Base-by-base conservation (phyloP, 2,888 invertebrate genomes). In the Oscheius sp. region DNA sequence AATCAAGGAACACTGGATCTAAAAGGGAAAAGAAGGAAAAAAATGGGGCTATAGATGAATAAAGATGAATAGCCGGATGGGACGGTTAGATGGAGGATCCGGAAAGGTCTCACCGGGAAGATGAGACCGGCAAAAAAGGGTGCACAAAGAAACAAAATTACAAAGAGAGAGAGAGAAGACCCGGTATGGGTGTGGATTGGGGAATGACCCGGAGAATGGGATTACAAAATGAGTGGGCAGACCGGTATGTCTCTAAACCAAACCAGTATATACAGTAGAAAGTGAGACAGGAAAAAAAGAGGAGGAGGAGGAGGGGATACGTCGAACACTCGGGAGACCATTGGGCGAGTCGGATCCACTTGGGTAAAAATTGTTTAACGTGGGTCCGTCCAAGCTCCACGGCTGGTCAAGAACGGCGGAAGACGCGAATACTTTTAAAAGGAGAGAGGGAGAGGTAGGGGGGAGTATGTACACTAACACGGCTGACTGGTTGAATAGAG, bases 181-280 rank as follows among this genome's bases (percentile, higher is more conserved):
- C 27, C 53, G 53, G 35, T n/a, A 58, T 13, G 35, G 59, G 12
- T 13, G 16, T 16, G n/a, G 21, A 35, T 12, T n/a, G 59, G 46
- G 46, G 13, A 41, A 9, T 43, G 45, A 46, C 45, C 46, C 25
- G 46, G 21, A 43, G 61, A 21, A 43, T 9, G 41, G 16, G n/a
- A 21, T 18, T 21, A 55, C 25, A 21, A 23, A 55, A 25, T 9
- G 16, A 18, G 63, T 59, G 43, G 18, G 58, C 58, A 58, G 61
- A 64, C 64, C 64, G 64, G 64, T 52, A 35, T 35, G 25, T 61
- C n/a, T 49, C 66, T 66, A 66, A 29, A 66, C 52, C 66, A 66
- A 49, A 21, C 66, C 49, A 66, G 66, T 49, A 66, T 49, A n/a
- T 49, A 66, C 52, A 66, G 66, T 52, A 52, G 18, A 45, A 35